Evolutionary conservation across 1,140 invertebrate genomes (phyloP).

Genomic region (Zaprionus tsacasi): DNA sequence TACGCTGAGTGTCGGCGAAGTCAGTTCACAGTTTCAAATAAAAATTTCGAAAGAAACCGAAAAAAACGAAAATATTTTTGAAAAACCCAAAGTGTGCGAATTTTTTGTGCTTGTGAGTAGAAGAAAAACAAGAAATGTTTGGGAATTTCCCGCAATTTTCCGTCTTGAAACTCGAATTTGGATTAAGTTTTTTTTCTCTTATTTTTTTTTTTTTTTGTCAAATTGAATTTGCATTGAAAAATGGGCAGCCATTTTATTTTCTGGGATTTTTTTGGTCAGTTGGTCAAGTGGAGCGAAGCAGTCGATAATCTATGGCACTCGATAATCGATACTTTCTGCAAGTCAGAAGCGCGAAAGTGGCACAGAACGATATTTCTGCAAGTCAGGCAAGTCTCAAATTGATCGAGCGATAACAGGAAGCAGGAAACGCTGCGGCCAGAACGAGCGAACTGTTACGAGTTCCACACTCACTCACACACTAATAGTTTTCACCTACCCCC

Average conservation of each 20-base stretch:
- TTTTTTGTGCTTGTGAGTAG: constrained; percentile 11
- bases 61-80: constrained; percentile 14
- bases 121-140: not conserved
- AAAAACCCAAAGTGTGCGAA: constrained; percentile 5
- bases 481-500: not conserved
- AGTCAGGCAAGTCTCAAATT: not conserved
- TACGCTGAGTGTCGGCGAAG: constrained; percentile 65
- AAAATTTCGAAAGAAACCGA: constrained; percentile 20
- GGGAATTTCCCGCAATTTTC: not conserved
- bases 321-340: not conserved
- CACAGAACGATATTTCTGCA: not conserved
- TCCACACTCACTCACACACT: not conserved
- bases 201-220: not conserved
- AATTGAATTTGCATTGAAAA: not conserved
- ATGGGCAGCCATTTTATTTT: not conserved
- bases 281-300: constrained; percentile 7
- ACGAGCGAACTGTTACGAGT: not conserved
- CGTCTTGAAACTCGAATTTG: not conserved
- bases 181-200: too few species aligned
- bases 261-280: not conserved
- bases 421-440: not conserved
- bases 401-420: constrained; percentile 4
- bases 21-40: constrained; percentile 64
- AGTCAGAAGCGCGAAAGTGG: not conserved
- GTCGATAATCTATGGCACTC: not conserved